These are phyloP conservation scores for Quadroppia sp. DNA, from an alignment of 2,888 invertebrate species.

Conservation along the genomic window DNA sequence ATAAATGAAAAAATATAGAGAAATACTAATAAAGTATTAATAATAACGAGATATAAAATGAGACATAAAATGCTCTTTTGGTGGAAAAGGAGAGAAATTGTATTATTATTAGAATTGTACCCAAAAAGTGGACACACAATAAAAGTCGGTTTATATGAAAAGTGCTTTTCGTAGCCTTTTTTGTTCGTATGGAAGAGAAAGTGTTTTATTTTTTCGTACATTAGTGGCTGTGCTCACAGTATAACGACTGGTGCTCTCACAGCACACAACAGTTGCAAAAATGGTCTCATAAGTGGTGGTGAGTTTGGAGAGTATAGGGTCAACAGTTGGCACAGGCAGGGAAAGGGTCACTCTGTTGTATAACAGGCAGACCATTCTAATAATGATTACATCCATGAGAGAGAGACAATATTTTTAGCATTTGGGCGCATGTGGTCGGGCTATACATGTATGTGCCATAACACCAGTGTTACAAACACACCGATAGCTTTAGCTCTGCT, in stretches of 20 bases:
- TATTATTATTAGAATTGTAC: conserved; percentile 1
- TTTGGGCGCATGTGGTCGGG: conserved; percentile 29
- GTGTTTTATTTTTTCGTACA: conserved; percentile 26
- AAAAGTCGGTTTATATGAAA: conserved; percentile 27
- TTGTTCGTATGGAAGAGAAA: neutral
- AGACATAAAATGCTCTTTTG: neutral
- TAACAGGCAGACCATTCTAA: neutral
- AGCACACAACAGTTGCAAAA: conserved; percentile 33
- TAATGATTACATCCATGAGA: conserved; percentile 28
- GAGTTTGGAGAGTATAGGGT: conserved; percentile 10
- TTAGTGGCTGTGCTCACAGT: neutral
- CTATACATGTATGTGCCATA: neutral
- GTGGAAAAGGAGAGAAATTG: conserved; percentile 10
- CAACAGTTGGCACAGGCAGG: conserved; percentile 29
- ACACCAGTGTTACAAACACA: neutral
- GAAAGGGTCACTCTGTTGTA: conserved; percentile 30
- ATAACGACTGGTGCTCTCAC: neutral
- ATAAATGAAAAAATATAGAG: too few relatives aligned
- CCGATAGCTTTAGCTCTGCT: too few relatives aligned
- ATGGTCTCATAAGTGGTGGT: conserved; percentile 31
- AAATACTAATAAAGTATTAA: too few relatives aligned
- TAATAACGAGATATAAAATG: neutral
- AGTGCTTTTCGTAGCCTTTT: neutral
- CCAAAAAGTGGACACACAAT: conserved; percentile 32
- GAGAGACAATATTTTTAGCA: conserved; percentile 18